Percentiles rank a stretch among this genome's conserved stretches.
Conservation (phyloP, 37 sponge, comb jelly and placozoan species). For the Theonella swinhoei region DNA sequence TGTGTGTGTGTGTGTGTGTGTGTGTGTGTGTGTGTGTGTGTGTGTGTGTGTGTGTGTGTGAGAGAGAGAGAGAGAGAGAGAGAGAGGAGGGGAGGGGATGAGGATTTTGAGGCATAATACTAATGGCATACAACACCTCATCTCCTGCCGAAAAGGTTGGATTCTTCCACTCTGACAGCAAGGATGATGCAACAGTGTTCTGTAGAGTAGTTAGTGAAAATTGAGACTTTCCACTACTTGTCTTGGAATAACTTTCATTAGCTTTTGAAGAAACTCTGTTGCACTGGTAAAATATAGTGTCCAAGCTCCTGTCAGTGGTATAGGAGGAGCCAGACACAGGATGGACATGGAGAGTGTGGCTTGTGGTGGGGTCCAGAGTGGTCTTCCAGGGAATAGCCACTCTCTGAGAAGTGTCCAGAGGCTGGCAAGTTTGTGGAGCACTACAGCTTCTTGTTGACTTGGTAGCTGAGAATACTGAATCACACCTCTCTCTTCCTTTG, state of each 20-base stretch:
- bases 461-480: too few species aligned
- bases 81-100: not conserved
- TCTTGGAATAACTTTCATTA: too few species aligned
- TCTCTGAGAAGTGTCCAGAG: not conserved
- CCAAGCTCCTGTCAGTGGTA: too few species aligned
- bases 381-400: not conserved
- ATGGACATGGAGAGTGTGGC: not conserved
- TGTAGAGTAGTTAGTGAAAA: too few species aligned
- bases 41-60: constrained; percentile 36
- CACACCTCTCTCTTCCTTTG: too few species aligned
- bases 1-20: constrained; percentile 27
- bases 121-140: not conserved
- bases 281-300: too few species aligned
- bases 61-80: not conserved
- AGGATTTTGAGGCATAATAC: not conserved
- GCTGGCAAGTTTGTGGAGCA: not conserved
- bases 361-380: not conserved
- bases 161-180: constrained; percentile 46
- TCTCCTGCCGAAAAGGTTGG: constrained; percentile 42
- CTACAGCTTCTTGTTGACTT: too few species aligned
- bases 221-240: too few species aligned
- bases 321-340: not conserved
- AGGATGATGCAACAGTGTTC: not conserved
- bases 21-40: constrained; percentile 34
- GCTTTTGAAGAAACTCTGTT: too few species aligned